phyloP scores from a whole-genome alignment of 2,113 vertebrate genomes.

The Balaenoptera acutorostrata region DNA sequence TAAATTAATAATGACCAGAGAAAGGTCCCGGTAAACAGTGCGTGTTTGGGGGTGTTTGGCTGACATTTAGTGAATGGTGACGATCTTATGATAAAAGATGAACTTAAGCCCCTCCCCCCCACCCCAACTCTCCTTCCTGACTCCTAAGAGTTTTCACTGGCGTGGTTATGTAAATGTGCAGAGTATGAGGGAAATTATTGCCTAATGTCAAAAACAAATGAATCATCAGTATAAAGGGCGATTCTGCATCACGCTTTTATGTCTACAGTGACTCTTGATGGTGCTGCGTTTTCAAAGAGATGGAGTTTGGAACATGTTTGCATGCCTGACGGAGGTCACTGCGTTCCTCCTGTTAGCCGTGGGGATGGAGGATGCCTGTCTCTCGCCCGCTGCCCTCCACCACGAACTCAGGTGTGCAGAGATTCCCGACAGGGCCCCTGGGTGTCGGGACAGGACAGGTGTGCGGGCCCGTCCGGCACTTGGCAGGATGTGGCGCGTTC shows the following conservation, averaged over 20 bases:
- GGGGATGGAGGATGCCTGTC: rapidly evolving
- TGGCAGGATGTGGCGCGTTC: rapidly evolving
- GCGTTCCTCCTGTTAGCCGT: rapidly evolving
- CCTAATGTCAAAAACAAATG: neutral
- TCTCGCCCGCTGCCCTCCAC: neutral
- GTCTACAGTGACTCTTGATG: rapidly evolving
- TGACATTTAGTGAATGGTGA: neutral
- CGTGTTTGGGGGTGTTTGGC: neutral
- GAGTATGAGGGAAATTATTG: neutral
- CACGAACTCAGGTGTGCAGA: neutral
- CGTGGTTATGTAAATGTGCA: neutral
- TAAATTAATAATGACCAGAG: neutral
- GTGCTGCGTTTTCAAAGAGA: neutral
- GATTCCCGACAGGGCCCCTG: rapidly evolving
- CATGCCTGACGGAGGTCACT: rapidly evolving
- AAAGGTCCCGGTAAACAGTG: neutral
- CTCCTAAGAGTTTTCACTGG: neutral
- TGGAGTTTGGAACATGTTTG: neutral
- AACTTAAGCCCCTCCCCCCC: neutral
- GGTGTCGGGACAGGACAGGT: rapidly evolving
- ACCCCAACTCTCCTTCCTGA: neutral
- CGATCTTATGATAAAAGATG: neutral
- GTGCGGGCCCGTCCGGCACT: rapidly evolving
- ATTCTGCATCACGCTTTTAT: rapidly evolving
- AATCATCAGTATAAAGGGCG: neutral